phyloP scores from a whole-genome alignment of 2,888 invertebrate species.

The Rotaria magnacalcarata region DNA sequence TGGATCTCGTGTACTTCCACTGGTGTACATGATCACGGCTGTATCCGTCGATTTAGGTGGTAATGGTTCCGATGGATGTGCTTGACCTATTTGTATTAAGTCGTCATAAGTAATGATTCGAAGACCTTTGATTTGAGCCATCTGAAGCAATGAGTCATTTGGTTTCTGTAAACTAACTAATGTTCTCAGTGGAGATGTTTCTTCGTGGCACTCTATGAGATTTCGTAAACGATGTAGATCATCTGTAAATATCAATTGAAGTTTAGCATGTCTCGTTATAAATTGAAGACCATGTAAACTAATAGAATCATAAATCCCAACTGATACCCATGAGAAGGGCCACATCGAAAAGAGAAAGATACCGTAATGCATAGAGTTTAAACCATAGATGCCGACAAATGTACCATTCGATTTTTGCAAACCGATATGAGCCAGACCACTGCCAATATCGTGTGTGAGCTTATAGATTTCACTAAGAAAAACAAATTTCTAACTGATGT shows the following conservation, averaged over 20 bases:
- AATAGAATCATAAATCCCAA: constrained; percentile 43
- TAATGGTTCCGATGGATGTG: constrained; percentile 49
- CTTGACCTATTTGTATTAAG: constrained; percentile 62
- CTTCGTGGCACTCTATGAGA: constrained; percentile 71
- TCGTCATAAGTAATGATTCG: constrained; percentile 76
- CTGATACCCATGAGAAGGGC: constrained; percentile 42
- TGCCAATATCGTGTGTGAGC: constrained; percentile 77
- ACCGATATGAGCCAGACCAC: constrained; percentile 77
- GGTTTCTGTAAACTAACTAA: constrained; percentile 75
- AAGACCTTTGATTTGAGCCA: constrained; percentile 76
- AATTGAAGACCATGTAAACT: constrained; percentile 39
- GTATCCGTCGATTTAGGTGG: background rate
- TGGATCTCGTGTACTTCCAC: constrained; percentile 74
- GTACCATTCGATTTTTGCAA: constrained; percentile 63
- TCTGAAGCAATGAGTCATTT: constrained; percentile 72
- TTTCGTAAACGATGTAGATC: constrained; percentile 81
- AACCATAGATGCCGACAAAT: constrained; percentile 83
- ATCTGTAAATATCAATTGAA: constrained; percentile 77
- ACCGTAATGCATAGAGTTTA: constrained; percentile 75
- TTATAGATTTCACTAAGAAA: constrained; percentile 8
- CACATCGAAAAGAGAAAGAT: constrained; percentile 26
- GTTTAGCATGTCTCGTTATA: constrained; percentile 64
- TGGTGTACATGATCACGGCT: constrained; percentile 63
- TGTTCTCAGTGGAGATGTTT: constrained; percentile 72
- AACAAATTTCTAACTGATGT: too few species aligned